phyloP scores from a whole-genome alignment of 2,888 invertebrate species.

The Lingula anatina region DNA sequence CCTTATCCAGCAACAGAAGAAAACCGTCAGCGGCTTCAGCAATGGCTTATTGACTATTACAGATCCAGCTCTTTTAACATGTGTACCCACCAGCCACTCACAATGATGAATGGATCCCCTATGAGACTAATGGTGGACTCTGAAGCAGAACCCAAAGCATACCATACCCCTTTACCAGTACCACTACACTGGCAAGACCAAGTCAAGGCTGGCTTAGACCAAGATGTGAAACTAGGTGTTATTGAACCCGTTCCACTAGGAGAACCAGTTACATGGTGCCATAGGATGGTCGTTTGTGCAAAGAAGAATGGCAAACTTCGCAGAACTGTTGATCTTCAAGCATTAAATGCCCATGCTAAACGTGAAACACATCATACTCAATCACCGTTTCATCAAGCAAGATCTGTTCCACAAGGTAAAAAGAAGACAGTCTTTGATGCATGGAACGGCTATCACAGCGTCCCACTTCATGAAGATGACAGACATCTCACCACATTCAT shows the following conservation, averaged over 20 bases:
- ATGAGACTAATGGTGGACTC: slow-evolving; percentile 21
- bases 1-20: slow-evolving; percentile 17
- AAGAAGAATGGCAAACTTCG: slow-evolving; percentile 16
- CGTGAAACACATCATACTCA: slow-evolving; percentile 20
- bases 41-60: slow-evolving; percentile 18
- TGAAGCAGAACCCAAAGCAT: slow-evolving; percentile 17
- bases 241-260: slow-evolving; percentile 19
- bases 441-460: no score
- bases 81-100: slow-evolving; percentile 23
- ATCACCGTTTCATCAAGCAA: slow-evolving; percentile 20
- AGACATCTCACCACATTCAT: slow-evolving; percentile 19
- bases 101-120: slow-evolving; percentile 18
- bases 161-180: slow-evolving; percentile 26
- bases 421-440: slow-evolving; percentile 13
- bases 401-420: slow-evolving; percentile 10
- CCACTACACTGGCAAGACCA: slow-evolving; percentile 26
- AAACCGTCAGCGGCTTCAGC: slow-evolving; percentile 11
- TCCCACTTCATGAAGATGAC: slow-evolving; percentile 14
- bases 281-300: slow-evolving; percentile 18
- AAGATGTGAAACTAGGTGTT: slow-evolving; percentile 19
- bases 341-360: slow-evolving; percentile 16
- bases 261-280: slow-evolving; percentile 23
- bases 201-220: slow-evolving; percentile 23
- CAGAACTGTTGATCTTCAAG: slow-evolving; percentile 23
- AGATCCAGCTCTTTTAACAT: slow-evolving; percentile 25